A percentile compares a stretch with the other conserved stretches of the same genome.
Conservation (phyloP, 1,140 invertebrate genomes). For the Pseudoatta argentina region DNA sequence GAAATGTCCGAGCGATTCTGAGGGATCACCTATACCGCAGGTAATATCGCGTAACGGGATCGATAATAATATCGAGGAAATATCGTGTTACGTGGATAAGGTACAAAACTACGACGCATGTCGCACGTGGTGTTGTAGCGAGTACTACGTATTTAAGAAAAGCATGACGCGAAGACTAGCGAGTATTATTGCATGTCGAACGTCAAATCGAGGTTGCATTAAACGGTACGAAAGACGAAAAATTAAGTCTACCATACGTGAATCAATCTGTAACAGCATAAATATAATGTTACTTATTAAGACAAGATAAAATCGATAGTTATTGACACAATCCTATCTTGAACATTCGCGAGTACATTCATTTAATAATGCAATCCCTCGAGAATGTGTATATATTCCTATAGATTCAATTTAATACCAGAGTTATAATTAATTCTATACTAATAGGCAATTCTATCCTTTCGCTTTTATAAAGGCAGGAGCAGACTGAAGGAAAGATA, state of each 20-base stretch:
- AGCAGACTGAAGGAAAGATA: background rate
- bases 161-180: background rate
- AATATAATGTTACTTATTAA: background rate
- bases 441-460: background rate
- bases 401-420: background rate
- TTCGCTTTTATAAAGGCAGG: background rate
- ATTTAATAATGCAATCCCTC: background rate
- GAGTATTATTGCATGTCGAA: constrained; percentile 10
- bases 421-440: background rate
- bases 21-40: background rate
- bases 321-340: constrained; percentile 8
- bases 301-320: background rate
- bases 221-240: background rate
- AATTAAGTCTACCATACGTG: constrained; percentile 10
- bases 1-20: constrained; percentile 12
- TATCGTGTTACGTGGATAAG: constrained; percentile 65
- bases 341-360: background rate
- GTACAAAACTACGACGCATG: background rate
- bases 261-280: constrained; percentile 26
- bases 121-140: background rate
- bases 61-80: constrained; percentile 61
- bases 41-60: constrained; percentile 64
- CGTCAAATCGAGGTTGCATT: background rate
- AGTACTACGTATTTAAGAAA: constrained; percentile 22
- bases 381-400: background rate